phyloP scores from a whole-genome alignment of 2,797 vertebrate species.

The Enteromius mattozi region DNA sequence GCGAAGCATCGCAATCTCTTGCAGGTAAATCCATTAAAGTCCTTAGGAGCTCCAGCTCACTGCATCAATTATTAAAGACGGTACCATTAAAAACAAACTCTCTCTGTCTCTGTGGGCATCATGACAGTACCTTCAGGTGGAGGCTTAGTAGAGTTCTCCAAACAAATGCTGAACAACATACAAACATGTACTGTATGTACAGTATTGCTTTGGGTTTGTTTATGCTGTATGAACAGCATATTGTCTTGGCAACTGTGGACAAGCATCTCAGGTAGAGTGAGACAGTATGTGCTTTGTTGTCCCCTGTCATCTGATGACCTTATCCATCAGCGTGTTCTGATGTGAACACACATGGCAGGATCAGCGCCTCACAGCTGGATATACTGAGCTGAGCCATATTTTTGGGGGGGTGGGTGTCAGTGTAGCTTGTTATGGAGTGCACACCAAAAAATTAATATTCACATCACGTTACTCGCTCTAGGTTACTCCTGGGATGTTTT shows the following conservation, averaged over 20 bases:
- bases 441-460: background rate
- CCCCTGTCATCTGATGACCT: conserved; percentile 34
- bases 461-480: background rate
- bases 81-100: conserved; percentile 39
- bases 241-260: background rate
- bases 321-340: conserved; percentile 38
- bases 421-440: background rate
- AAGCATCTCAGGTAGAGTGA: background rate
- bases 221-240: background rate
- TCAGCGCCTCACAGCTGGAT: conserved; percentile 1
- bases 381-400: background rate
- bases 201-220: background rate
- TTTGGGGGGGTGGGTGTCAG: background rate
- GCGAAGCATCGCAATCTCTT: conserved; percentile 2
- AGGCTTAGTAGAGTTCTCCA: background rate
- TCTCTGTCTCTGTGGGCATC: conserved; percentile 6
- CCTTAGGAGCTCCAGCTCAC: conserved; percentile 26
- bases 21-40: conserved; percentile 49
- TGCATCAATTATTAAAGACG: conserved; percentile 49
- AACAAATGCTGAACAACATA: conserved; percentile 4
- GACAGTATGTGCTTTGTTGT: background rate
- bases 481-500: background rate
- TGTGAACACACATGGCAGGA: conserved; percentile 34
- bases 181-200: background rate
- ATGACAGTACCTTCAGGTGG: conserved; percentile 11